Percentiles rank a stretch among this genome's conserved stretches.
Conservation (phyloP, 2,113 vertebrate genomes). For the Scytalopus superciliaris region DNA sequence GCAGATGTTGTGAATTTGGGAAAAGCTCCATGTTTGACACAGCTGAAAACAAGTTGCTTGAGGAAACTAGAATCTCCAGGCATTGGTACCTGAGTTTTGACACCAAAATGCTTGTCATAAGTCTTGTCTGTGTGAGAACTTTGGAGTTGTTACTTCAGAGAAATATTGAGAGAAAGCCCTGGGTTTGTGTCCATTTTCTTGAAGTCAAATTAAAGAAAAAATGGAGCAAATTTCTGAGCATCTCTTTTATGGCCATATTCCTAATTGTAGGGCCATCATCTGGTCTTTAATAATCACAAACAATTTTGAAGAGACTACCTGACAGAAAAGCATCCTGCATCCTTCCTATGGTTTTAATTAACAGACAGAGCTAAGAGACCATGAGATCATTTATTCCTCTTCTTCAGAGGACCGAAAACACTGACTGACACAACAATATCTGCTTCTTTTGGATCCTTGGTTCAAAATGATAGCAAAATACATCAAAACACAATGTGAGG, state of each 20-base stretch:
- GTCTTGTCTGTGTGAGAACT: background rate
- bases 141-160: background rate
- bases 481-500: conserved; percentile 43
- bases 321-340: background rate
- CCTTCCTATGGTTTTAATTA: background rate
- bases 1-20: background rate
- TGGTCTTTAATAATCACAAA: background rate
- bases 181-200: background rate
- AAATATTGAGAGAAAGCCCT: background rate
- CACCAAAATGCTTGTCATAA: background rate
- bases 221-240: background rate
- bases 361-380: background rate
- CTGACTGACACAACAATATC: background rate
- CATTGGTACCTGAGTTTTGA: background rate
- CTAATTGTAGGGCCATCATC: background rate
- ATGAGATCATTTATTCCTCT: background rate
- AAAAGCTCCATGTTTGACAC: background rate
- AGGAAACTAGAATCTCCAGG: background rate
- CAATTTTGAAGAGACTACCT: background rate
- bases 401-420: background rate
- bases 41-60: background rate
- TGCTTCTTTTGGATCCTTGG: conserved; percentile 11
- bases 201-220: background rate
- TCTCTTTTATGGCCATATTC: background rate
- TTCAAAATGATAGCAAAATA: conserved; percentile 26